Evolutionary conservation across 2,797 vertebrate species (phyloP).

Genomic region (Neosilurus mollespiculum): DNA sequence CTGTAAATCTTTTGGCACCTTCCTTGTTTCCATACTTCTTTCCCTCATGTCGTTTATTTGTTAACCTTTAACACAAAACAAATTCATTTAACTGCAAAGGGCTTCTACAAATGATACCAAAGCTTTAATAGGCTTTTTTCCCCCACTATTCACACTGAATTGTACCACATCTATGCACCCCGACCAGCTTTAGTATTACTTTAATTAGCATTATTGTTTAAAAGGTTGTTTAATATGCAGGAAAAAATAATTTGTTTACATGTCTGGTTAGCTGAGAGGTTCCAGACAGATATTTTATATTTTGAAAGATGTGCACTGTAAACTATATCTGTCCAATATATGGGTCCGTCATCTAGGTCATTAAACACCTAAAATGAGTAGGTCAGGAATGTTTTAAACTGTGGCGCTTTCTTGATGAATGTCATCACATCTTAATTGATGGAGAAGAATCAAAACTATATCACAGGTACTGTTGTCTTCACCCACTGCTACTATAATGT

Average conservation of each 20-base stretch:
- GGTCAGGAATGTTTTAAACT: background rate
- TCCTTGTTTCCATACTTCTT: background rate
- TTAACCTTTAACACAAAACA: background rate
- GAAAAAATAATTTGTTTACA: constrained; percentile 34
- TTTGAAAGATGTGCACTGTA: background rate
- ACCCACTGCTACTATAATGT: background rate
- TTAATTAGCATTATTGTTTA: background rate
- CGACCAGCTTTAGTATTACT: constrained; percentile 34
- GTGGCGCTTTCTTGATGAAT: background rate
- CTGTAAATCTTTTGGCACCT: background rate
- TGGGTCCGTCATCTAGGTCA: background rate
- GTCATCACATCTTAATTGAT: too few species aligned
- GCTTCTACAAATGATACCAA: background rate
- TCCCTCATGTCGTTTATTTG: background rate
- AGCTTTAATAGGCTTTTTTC: background rate
- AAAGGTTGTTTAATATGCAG: background rate
- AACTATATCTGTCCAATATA: background rate
- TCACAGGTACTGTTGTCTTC: background rate
- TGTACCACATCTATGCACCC: constrained; percentile 10
- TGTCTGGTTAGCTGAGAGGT: constrained; percentile 10
- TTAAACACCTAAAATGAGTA: constrained; percentile 14
- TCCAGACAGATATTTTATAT: background rate
- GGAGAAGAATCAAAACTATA: background rate
- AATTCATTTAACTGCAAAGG: background rate
- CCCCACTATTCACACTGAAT: background rate